Conservation (phyloP, 2,113 vertebrate species). For the Helogale parvula region DNA sequence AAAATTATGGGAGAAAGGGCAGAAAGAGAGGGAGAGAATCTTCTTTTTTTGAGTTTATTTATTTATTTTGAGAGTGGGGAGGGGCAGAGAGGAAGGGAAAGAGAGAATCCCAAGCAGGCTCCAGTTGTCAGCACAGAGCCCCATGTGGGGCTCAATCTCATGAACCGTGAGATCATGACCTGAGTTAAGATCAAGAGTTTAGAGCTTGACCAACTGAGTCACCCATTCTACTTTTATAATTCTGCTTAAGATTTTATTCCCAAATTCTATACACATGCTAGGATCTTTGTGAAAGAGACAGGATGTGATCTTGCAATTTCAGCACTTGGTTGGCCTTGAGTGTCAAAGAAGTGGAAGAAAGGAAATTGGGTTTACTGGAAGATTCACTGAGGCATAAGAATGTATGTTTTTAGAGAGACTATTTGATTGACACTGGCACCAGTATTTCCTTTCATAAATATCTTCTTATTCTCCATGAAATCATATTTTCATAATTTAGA, state of each 20-base stretch:
- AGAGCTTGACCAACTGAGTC: too few relatives aligned
- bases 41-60: too few relatives aligned
- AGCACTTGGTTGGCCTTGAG: neutral
- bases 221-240: neutral
- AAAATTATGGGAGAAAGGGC: too few relatives aligned
- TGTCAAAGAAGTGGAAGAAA: neutral
- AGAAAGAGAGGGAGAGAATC: too few relatives aligned
- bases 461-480: neutral
- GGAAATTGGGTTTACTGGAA: neutral
- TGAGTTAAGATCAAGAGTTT: too few relatives aligned
- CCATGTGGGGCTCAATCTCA: too few relatives aligned
- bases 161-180: too few relatives aligned
- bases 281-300: neutral
- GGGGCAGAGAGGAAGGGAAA: too few relatives aligned
- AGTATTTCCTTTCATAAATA: neutral
- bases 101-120: too few relatives aligned
- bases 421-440: neutral
- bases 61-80: too few relatives aligned
- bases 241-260: neutral
- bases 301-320: neutral
- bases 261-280: neutral
- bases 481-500: neutral
- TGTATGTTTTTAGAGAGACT: neutral
- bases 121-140: too few relatives aligned
- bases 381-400: neutral